phyloP scores from a whole-genome alignment of 2,113 vertebrate genomes.

The Cichladusa arquata region DNA sequence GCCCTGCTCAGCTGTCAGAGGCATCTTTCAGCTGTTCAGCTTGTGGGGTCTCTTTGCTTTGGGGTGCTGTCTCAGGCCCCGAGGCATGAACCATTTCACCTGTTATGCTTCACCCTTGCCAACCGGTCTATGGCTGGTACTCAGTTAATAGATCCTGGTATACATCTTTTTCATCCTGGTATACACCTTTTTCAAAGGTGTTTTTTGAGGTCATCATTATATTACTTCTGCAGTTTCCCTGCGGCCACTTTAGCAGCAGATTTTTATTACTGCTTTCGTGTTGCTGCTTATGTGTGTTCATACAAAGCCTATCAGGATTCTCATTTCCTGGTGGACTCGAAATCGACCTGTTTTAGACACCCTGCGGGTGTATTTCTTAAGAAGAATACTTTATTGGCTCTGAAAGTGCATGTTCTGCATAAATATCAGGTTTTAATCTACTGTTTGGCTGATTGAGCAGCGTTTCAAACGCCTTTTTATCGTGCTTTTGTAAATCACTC shows the following conservation, averaged over 20 bases:
- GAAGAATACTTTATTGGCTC: neutral
- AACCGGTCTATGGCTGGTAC: fast-evolving
- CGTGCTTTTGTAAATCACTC: neutral
- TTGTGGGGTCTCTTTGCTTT: neutral
- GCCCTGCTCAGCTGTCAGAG: neutral
- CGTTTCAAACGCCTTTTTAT: neutral
- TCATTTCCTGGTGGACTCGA: neutral
- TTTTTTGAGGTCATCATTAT: neutral
- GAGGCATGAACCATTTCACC: neutral
- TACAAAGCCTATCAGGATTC: neutral
- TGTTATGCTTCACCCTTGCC: neutral
- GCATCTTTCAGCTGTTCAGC: neutral
- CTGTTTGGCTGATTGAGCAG: neutral
- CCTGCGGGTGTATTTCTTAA: neutral
- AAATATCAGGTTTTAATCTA: neutral
- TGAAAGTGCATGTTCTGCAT: neutral
- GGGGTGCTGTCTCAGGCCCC: neutral
- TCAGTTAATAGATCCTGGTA: neutral
- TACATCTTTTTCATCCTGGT: neutral
- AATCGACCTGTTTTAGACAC: neutral
- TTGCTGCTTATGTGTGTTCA: neutral
- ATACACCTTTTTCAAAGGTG: neutral
- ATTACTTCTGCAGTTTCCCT: neutral
- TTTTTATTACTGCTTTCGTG: neutral
- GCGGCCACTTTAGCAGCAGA: neutral